Percentiles rank a stretch among this genome's conserved stretches.
Conservation (phyloP, 1,140 invertebrate species). For the Ruditapes philippinarum region DNA sequence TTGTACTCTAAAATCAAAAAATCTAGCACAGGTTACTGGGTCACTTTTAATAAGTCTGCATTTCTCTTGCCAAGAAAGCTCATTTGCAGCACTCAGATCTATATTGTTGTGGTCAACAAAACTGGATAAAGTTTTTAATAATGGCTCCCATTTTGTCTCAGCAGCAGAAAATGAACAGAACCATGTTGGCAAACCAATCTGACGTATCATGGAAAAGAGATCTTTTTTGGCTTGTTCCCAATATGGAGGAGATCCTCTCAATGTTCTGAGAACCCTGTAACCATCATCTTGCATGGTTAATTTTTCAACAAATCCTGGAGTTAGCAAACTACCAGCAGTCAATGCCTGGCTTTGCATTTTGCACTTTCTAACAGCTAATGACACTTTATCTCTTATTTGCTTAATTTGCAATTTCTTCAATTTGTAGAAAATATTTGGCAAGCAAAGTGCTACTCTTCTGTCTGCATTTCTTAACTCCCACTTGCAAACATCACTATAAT, state of each 20-base stretch:
- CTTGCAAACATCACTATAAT: neutral
- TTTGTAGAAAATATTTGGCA: conserved; percentile 51
- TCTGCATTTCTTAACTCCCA: conserved; percentile 5
- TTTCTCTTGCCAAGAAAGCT: conserved; percentile 1
- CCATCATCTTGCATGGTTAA: neutral
- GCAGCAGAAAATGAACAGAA: conserved; percentile 51
- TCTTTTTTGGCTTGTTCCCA: conserved; percentile 63
- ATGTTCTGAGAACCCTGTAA: conserved; percentile 39
- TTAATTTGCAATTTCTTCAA: conserved; percentile 63
- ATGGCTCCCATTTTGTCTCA: neutral
- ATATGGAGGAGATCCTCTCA: conserved; percentile 46
- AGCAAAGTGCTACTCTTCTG: conserved; percentile 40
- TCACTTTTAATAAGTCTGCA: conserved; percentile 34
- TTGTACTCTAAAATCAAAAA: conserved; percentile 69
- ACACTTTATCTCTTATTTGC: conserved; percentile 52
- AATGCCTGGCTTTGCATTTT: neutral
- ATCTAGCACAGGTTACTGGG: no score
- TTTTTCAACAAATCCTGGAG: neutral
- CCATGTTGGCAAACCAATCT: conserved; percentile 59
- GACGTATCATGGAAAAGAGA: conserved; percentile 71
- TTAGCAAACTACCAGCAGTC: neutral
- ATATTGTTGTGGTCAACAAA: neutral
- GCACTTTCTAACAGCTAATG: neutral
- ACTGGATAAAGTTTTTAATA: neutral
- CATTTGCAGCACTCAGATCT: neutral